Evolutionary conservation across 2,888 invertebrate genomes (phyloP), one percentile per base, ranked within the genome.

Genomic region (Eristalis arbustorum): DNA sequence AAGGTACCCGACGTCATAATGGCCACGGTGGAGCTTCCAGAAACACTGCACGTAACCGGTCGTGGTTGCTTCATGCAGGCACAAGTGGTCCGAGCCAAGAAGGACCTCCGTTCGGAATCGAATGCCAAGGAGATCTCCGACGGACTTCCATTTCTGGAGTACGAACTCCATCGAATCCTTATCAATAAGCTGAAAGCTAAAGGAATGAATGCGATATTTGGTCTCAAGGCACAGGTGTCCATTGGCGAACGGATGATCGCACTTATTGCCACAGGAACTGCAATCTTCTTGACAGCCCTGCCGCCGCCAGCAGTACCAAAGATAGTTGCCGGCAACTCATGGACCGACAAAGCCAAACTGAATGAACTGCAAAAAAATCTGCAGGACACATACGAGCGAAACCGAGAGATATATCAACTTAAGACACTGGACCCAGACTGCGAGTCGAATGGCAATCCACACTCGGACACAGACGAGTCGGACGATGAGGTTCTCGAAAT

Each of bases 81-180:
- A 71, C 96, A 96, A 88, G 96, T 97, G 0, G 96, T 96, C 72
- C 95, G 97, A 62, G 94, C 95, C 0, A 95, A 98, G 89, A 95
- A 96, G 63, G 97, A 97, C 89, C 94, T 96, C 8, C 95, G 96
- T 13, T 96, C 97, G 0, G 98, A 98, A 93, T 94, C 96, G 0
- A 96, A 96, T 89, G 98, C 99, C 4, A 96, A 98, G 89, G 98
- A 99, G 93, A 97, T 99, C 82, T 98, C 98, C 1, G 97, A 99
- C 93, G 97, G 97, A 89, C 94, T 99, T 74, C 99, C 99, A 0
- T 99, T 99, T 93, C 93, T 99, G 74, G 99, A 99, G 92, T 99
- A 98, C 92, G 98, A 99, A 92, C 93, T 99, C 64, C 98, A 99
- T 92, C 95, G 97, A 83, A 95, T 98, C 89, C 93, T 99, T 49